Evolutionary conservation across 1,140 invertebrate species (phyloP).

Genomic region (Cyclargus thomasi): DNA sequence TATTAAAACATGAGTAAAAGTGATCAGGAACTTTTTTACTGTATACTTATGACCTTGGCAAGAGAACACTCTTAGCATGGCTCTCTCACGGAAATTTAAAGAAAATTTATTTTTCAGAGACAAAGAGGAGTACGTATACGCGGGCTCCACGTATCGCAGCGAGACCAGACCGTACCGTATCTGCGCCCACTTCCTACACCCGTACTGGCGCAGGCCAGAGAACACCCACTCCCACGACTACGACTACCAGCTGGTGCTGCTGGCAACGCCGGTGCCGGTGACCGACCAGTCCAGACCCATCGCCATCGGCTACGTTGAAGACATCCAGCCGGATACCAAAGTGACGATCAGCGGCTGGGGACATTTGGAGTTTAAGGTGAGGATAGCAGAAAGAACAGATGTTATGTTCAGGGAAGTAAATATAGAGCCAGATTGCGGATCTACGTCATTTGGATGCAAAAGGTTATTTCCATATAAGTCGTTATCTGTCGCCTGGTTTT

Average conservation of each 20-base stretch:
- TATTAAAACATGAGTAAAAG: too few species aligned
- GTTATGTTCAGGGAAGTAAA: too few species aligned
- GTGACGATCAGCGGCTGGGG: constrained; percentile 54
- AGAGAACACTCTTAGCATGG: too few species aligned
- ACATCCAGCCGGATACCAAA: constrained; percentile 34
- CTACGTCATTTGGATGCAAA: too few species aligned
- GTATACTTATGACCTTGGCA: too few species aligned
- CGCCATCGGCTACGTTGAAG: constrained; percentile 40
- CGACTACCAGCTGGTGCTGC: constrained; percentile 54
- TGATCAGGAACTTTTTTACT: too few species aligned
- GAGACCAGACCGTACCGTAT: constrained; percentile 33
- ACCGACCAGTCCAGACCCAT: constrained; percentile 40
- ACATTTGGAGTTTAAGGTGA: constrained; percentile 47
- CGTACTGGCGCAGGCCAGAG: constrained; percentile 36
- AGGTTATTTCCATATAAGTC: too few species aligned
- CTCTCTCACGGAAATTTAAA: too few species aligned
- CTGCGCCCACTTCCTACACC: constrained; percentile 56
- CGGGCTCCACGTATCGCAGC: constrained; percentile 43
- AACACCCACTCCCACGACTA: constrained; percentile 44
- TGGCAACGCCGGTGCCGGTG: constrained; percentile 48
- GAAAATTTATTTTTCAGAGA: constrained; percentile 31
- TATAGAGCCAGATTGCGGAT: too few species aligned
- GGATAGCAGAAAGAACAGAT: too few species aligned
- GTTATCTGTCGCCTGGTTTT: too few species aligned
- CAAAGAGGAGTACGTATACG: constrained; percentile 37